Evolutionary conservation across 2,113 vertebrate species (phyloP), one percentile per base, ranked within the genome.

Genomic region (Peromyscus californicus): DNA sequence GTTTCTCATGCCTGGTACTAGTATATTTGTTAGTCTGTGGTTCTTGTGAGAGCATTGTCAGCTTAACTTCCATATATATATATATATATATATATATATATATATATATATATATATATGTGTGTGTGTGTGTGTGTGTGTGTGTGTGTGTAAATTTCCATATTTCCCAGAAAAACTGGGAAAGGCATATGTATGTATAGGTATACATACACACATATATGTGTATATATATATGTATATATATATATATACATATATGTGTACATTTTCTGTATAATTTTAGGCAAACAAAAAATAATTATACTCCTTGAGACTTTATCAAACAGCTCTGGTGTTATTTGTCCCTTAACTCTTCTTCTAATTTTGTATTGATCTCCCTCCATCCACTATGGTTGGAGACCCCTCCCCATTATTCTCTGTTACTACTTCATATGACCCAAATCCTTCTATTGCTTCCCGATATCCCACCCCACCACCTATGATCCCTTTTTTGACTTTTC

Each of bases 81-180:
- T 13, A 22, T 6, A 24, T 29, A 24, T 26, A 39, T 26, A 12
- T 13, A 1, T 42, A 11, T 5, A 11, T 4, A 45, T 26, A 42
- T 9, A 67, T 11, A 31, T 1, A 26, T 26, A 59, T 19, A 59
- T 3, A 59, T 19, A 45, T 48, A 26, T 26, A 10, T 42, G 5
- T 4, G 12, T 5, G 1, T 12, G 8, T 12, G 10, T 15, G 10
- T 26, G 11, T 26, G 2, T 13, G 2, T 24, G 4, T 5, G 4
- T 2, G 26, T 29, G 13, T 11, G 29, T 11, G 11, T 1, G 24
- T 26, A 59, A 48, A 4, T 54, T 54, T 54, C 51, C 51, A 54
- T 21, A 61, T 21, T 21, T 21, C 59, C 17, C 19, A 61, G 59
- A 61, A 22, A 61, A 61, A 22, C 61, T 26, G 61, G 61, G 22